Percentiles rank a stretch among this genome's conserved stretches.
Conservation (phyloP, 2,888 invertebrate genomes). For the Idaea biselata region DNA sequence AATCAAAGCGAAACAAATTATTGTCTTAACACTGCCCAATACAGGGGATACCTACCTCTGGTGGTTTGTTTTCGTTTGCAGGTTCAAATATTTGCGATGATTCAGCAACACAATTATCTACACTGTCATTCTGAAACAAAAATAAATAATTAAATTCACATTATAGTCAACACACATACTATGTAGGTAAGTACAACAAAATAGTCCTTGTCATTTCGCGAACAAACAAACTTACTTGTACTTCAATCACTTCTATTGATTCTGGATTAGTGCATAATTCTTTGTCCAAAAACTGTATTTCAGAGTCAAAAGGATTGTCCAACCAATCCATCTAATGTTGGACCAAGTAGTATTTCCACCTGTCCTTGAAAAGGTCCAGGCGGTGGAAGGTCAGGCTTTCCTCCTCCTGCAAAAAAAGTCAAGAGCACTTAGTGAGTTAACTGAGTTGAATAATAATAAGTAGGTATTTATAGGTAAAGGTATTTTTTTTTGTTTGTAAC, state of each 20-base stretch:
- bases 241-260: too few relatives aligned
- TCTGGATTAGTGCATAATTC: neutral
- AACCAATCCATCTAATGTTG: slow-evolving; percentile 6
- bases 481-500: too few relatives aligned
- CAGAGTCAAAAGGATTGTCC: slow-evolving; percentile 6
- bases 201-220: neutral
- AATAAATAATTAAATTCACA: neutral
- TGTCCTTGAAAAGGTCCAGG: slow-evolving; percentile 5
- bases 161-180: neutral
- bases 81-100: neutral
- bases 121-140: neutral
- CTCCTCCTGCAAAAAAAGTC: slow-evolving; percentile 9
- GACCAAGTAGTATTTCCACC: slow-evolving; percentile 5
- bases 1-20: too few relatives aligned
- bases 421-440: neutral
- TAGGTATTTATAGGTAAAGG: neutral
- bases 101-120: neutral
- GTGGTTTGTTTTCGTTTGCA: neutral
- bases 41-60: slow-evolving; percentile 1
- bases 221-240: too few relatives aligned
- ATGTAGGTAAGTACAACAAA: neutral
- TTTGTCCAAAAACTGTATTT: slow-evolving; percentile 3
- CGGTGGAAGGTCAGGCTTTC: slow-evolving; percentile 6
- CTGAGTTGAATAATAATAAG: neutral
- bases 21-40: too few relatives aligned